These are phyloP conservation scores for Sternarchorhynchus goeldii DNA, from an alignment of 2,797 vertebrate species.

Conservation along the genomic window DNA sequence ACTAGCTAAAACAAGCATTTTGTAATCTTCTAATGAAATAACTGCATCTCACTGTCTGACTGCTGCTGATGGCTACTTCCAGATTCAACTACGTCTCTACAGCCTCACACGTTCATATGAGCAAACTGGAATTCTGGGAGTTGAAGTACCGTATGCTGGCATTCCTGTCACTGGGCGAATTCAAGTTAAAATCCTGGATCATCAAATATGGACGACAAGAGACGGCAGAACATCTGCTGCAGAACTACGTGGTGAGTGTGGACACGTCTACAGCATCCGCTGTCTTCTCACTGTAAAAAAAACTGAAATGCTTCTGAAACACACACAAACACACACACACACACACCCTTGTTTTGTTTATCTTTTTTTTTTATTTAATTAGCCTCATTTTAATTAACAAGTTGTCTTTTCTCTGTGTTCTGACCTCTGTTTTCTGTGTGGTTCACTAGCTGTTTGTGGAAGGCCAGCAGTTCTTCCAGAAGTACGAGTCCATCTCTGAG, in stretches of 20 bases:
- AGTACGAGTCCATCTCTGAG: constrained; percentile 89
- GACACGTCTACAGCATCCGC: constrained; percentile 4
- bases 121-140: constrained; percentile 97
- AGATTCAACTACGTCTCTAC: constrained; percentile 95
- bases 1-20: too few relatives aligned
- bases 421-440: constrained; percentile 25
- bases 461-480: constrained; percentile 93
- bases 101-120: constrained; percentile 89
- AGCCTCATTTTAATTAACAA: too few relatives aligned
- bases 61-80: constrained; percentile 18
- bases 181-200: constrained; percentile 98
- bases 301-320: background rate
- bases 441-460: constrained; percentile 86
- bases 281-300: background rate
- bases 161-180: constrained; percentile 92
- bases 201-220: constrained; percentile 96
- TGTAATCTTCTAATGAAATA: background rate
- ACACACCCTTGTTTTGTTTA: too few relatives aligned
- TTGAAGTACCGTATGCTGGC: constrained; percentile 92
- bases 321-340: background rate
- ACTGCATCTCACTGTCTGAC: background rate
- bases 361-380: too few relatives aligned
- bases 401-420: too few relatives aligned
- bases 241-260: constrained; percentile 90
- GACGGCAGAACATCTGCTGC: constrained; percentile 90